Percentiles rank a stretch among this genome's conserved stretches.
Conservation (phyloP, 2,797 vertebrate species). For the Chaunax sp. region DNA sequence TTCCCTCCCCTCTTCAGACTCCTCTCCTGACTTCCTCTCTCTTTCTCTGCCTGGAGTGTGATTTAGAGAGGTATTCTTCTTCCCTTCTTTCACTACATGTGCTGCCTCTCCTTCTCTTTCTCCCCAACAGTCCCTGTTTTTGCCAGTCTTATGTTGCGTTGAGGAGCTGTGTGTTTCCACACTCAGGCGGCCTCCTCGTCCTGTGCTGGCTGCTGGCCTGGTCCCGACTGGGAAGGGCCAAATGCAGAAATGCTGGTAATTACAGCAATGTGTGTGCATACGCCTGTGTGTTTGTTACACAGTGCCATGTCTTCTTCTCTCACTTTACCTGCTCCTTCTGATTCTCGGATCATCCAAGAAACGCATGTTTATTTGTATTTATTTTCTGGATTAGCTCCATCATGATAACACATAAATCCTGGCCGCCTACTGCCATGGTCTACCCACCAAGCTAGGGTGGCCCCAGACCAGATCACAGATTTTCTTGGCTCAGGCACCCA, state of each 20-base stretch:
- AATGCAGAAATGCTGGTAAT: conserved; percentile 44
- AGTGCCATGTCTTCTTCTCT: conserved; percentile 10
- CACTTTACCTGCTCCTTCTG: neutral
- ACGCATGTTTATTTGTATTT: conserved; percentile 3
- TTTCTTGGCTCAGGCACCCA: conserved; percentile 55
- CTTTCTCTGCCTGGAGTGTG: conserved; percentile 30
- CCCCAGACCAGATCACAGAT: conserved; percentile 43
- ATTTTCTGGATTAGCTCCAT: neutral
- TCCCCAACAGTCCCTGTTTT: conserved; percentile 63
- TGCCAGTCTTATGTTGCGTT: conserved; percentile 71
- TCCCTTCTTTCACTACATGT: conserved; percentile 36
- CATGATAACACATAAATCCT: conserved; percentile 30
- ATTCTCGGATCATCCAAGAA: conserved; percentile 11
- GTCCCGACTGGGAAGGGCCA: conserved; percentile 16
- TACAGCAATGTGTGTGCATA: conserved; percentile 27
- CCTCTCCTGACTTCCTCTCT: conserved; percentile 9
- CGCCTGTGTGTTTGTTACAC: conserved; percentile 14
- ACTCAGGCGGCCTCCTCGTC: conserved; percentile 53
- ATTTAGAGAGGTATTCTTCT: conserved; percentile 42
- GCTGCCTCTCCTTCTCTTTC: conserved; percentile 61
- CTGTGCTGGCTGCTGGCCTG: conserved; percentile 34
- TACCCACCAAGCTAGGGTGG: conserved; percentile 33
- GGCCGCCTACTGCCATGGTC: neutral
- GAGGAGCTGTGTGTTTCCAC: conserved; percentile 76
- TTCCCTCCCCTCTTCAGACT: conserved; percentile 23